Base-by-base conservation (phyloP, 2,888 invertebrate species). In the Heliconius ismenius region DNA sequence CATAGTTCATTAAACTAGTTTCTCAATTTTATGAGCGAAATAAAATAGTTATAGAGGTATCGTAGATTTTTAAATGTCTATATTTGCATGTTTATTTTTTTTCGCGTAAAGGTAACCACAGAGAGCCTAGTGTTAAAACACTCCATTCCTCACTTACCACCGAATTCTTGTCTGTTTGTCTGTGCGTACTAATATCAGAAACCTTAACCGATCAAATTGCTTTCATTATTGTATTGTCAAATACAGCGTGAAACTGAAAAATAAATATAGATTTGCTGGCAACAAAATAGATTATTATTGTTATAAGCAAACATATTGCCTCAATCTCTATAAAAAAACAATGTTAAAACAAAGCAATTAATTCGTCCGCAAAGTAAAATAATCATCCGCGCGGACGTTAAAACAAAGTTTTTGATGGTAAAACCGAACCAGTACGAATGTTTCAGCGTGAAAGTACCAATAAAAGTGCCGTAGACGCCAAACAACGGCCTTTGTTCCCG, bases 401-500 rank as follows among this genome's bases (percentile, higher is more conserved):
- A 80, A 80, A 73, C 65, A 76, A 76, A 79, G 76, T 76, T 75
- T 74, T 77, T 76, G 78, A 82, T 81, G 81, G 81, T 81, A 80
- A 80, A 82, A 80, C 78, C 75, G 75, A 68, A 72, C 79, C 43
- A 77, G 58, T 77, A 81, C 81, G 81, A 83, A 81, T 81, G 79
- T 79, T 77, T 79, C 80, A 80, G 81, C 81, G 79, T 78, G 82
- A 77, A 78, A 83, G 80, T 80, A 79, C 82, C 83, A 83, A 84
- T 86, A 84, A 85, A 83, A 82, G 81, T 77, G 79, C 78, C 80
- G 80, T 79, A 81, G 81, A 79, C 79, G 80, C 81, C 81, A 81
- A 84, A 87, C 83, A 86, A 85, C 83, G 81, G 81, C 82, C 83
- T 82, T 83, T 84, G 83, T 84, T 82, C 82, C 81, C 80, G 81